Evolutionary conservation across 2,113 vertebrate species (phyloP), one percentile per base, ranked within the genome.

Genomic region (Podarcis muralis): DNA sequence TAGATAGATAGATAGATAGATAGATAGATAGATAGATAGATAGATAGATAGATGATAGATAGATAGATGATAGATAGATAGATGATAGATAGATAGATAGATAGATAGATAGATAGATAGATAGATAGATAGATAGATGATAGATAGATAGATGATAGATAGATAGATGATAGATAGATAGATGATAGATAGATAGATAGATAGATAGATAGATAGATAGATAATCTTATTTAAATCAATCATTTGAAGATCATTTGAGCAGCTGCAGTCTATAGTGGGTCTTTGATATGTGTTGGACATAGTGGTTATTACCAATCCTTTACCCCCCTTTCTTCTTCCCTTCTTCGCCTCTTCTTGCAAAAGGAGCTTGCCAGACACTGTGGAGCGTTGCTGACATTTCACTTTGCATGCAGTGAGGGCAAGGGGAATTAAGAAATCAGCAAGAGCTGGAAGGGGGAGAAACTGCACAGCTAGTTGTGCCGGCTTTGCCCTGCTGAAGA

Each of bases 321-420:
- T 22, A 18, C 35, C 84, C 43, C 77, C 82, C 90, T 65, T 71
- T 11, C 72, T 15, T 27, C 76, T 15, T 16, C 48, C 32, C 80
- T 53, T 57, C 43, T 43, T 12, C 4, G 68, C 66, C 87, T 11
- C 5, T 66, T 3, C 30, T 5, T 30, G 3, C 57, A 85, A 82
- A 3, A 89, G 74, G 87, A 90, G 93, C 91, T 94, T 93, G 91
- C 78, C 88, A 87, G 94, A 95, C 87, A 89, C 88, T 91, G 92
- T 89, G 0, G 87, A 90, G 88, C 91, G 91, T 91, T 89, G 89
- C 85, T 91, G 90, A 93, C 89, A 90, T 95, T 95, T 95, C 89
- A 91, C 94, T 95, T 93, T 92, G 92, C 91, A 93, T 95, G 95
- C 87, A 40, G 89, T 84, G 93, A 91, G 86, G 74, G 93, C 78